Evolutionary conservation across 2,797 vertebrate genomes (phyloP).

Genomic region (Smutsia temminckii): DNA sequence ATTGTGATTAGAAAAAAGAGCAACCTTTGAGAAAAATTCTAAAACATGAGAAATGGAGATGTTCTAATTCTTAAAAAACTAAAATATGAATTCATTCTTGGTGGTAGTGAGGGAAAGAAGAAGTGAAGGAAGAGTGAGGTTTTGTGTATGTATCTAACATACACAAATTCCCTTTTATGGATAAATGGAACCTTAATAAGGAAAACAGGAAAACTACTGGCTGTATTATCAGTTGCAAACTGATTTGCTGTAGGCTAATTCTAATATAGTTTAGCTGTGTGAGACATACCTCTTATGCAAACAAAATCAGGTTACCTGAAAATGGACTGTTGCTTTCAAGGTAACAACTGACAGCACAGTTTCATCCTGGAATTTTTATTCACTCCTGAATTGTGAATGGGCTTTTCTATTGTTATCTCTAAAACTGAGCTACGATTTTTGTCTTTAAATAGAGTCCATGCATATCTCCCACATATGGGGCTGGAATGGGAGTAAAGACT

Average conservation of each 20-base stretch:
- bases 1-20: neutral
- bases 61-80: neutral
- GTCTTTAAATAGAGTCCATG: neutral
- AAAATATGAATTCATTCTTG: neutral
- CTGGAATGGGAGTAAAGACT: neutral
- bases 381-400: neutral
- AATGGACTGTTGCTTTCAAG: neutral
- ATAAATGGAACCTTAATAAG: neutral
- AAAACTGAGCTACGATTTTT: neutral
- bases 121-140: neutral
- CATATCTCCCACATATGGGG: neutral
- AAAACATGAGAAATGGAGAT: neutral
- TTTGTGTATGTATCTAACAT: neutral
- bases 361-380: neutral
- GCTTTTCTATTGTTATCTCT: neutral
- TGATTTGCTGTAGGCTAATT: conserved; percentile 32
- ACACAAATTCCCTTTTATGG: neutral
- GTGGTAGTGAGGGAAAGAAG: neutral
- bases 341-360: neutral
- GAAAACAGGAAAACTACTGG: neutral
- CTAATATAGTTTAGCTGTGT: neutral
- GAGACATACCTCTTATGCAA: neutral
- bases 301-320: neutral
- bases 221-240: neutral
- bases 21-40: neutral